Percentiles rank a stretch among this genome's conserved stretches.
Conservation (phyloP, 2,888 invertebrate species). For the Lysandra bellargus region DNA sequence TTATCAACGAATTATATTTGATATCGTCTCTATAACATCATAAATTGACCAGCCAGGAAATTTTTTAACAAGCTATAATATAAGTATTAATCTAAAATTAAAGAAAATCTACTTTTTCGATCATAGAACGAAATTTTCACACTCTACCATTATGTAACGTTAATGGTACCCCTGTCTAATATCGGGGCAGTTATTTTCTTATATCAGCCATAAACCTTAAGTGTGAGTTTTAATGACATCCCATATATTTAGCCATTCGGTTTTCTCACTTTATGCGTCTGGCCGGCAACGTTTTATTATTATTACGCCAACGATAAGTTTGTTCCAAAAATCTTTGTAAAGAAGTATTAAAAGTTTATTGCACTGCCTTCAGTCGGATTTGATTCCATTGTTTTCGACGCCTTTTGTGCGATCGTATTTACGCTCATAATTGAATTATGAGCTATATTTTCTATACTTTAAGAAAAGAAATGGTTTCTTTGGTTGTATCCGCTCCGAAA, state of each 20-base stretch:
- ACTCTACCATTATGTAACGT: neutral
- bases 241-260: constrained; percentile 65
- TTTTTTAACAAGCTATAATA: too few species aligned
- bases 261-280: constrained; percentile 55
- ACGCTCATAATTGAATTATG: neutral
- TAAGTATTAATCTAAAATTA: neutral
- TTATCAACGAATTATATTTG: too few species aligned
- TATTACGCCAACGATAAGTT: constrained; percentile 56
- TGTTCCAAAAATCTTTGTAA: constrained; percentile 29
- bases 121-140: neutral
- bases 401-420: neutral
- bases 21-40: too few species aligned
- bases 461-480: neutral
- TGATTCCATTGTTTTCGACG: neutral
- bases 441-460: neutral
- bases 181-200: constrained; percentile 28
- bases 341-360: constrained; percentile 12
- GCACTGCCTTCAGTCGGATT: neutral
- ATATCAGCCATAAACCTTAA: constrained; percentile 56
- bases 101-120: neutral
- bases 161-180: constrained; percentile 14
- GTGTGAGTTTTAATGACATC: constrained; percentile 56
- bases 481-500: neutral
- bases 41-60: too few species aligned
- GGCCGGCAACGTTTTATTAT: constrained; percentile 58